These are phyloP conservation scores for Spinus pinus DNA, from an alignment of 2,797 vertebrate genomes.

Conservation along the genomic window DNA sequence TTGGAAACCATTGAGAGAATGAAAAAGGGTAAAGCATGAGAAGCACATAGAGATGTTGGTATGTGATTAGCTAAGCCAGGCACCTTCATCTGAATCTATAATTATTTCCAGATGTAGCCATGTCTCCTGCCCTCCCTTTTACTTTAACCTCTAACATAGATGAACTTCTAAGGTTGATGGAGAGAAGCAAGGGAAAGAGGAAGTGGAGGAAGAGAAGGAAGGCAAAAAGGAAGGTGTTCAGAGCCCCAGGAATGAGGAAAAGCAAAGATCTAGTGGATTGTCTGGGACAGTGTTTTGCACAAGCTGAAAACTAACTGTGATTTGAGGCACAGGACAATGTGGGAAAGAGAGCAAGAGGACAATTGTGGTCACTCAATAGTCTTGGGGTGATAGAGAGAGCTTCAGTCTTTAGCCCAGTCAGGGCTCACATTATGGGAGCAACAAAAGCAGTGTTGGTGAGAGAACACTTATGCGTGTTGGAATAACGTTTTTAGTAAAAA, in stretches of 20 bases:
- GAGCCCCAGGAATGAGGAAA: background rate
- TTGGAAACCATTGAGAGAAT: background rate
- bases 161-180: background rate
- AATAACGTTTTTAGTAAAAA: background rate
- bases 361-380: background rate
- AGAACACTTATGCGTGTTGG: fast-evolving
- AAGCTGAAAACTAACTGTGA: background rate
- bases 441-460: background rate
- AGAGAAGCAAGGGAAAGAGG: background rate
- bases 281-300: background rate
- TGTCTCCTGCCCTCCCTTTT: fast-evolving
- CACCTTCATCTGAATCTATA: background rate
- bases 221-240: background rate
- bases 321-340: fast-evolving
- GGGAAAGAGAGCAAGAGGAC: background rate
- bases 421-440: background rate
- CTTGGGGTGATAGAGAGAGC: background rate
- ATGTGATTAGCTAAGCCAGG: background rate
- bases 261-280: background rate
- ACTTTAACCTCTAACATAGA: background rate
- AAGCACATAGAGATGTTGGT: background rate
- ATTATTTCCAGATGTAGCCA: background rate
- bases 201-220: background rate
- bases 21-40: fast-evolving
- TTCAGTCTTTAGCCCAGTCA: background rate